phyloP scores from a whole-genome alignment of 2,888 invertebrate genomes.

The Dicranocentrus wangi region DNA sequence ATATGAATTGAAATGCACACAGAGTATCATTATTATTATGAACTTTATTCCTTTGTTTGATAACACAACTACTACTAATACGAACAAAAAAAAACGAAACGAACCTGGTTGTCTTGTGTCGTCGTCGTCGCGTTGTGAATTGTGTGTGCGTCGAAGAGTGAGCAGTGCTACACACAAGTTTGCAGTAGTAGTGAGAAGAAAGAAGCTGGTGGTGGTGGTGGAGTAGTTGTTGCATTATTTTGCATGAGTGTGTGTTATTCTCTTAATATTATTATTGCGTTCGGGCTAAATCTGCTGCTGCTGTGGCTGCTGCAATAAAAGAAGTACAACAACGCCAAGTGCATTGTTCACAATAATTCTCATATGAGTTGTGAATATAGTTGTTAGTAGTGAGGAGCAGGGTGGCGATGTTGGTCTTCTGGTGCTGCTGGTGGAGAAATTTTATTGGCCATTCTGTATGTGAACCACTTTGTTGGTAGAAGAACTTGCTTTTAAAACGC shows the following conservation, averaged over 20 bases:
- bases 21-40: conserved; percentile 10
- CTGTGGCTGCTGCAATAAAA: no score
- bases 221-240: no score
- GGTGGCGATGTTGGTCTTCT: conserved; percentile 30
- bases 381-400: neutral
- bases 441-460: conserved; percentile 2
- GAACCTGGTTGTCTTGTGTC: no score
- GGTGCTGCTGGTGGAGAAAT: conserved; percentile 24
- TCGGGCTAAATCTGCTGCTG: no score
- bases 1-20: conserved; percentile 2
- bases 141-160: no score
- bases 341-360: conserved; percentile 4
- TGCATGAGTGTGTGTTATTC: no score
- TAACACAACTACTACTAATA: conserved; percentile 25
- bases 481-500: conserved; percentile 3
- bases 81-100: conserved; percentile 26
- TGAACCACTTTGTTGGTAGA: neutral
- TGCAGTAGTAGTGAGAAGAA: conserved; percentile 33
- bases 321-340: no score
- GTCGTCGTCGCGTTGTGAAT: no score
- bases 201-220: conserved; percentile 27
- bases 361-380: neutral
- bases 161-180: no score
- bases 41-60: conserved; percentile 29
- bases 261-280: no score